Base-by-base conservation (phyloP, 1,140 invertebrate genomes). In the Aricia agestis region DNA sequence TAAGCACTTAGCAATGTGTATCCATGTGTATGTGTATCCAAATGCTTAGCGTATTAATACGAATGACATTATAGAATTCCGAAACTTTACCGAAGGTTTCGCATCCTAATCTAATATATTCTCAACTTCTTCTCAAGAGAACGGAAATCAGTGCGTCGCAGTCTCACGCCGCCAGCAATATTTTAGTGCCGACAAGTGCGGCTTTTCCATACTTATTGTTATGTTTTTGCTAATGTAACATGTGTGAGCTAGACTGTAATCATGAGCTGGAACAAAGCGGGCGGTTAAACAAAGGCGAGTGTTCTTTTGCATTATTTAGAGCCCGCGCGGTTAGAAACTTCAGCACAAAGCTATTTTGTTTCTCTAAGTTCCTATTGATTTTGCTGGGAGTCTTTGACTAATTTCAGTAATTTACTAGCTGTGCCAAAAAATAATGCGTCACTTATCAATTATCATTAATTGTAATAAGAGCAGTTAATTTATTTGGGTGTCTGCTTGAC, bases 251-350 rank as follows among this genome's bases (percentile, higher is more conserved):
- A 63, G 59, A 19, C 59, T 19, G 59, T 63, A 63, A 63, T 63
- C 59, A 63, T 63, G 59, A 19, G 19, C 18, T 18, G 18, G 59
- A 63, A 63, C 59, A 63, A 63, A 63, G 59, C 19, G 19, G 18
- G 59, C 19, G 19, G 59, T 63, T 18, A 19, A 18, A 63, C 59
- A 63, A 63, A 63, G 59, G 59, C 59, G 59, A 25, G 59, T 63
- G 17, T 63, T 63, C 59, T 63, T 63, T 63, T 63, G 59, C 59
- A 63, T 63, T 19, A 63, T 63, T 63, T 63, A 63, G 18, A 63
- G 59, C 59, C 19, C 59, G 18, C 19, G 13, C 45, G 13, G 45
- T 13, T 52, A 52, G 45, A 52, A 52, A 52, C 45, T 52, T 52
- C 45, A 52, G 45, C 36, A 36, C 36, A 9, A 36, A 36, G 36